These are phyloP conservation scores for Dendrolimus houi DNA, from an alignment of 2,888 invertebrate genomes.

Conservation along the genomic window DNA sequence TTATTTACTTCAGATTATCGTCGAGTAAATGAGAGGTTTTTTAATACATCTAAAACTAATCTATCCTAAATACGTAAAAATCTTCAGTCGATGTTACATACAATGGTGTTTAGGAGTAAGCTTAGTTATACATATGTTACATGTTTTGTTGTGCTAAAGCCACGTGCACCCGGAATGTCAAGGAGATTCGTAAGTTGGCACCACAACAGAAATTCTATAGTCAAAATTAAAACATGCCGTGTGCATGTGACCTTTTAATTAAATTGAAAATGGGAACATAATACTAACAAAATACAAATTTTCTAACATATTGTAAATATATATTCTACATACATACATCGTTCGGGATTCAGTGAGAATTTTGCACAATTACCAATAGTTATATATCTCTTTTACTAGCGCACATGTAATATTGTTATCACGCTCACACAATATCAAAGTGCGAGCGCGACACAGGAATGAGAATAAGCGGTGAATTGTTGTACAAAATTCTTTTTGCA, in stretches of 20 bases:
- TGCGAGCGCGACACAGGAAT: no score
- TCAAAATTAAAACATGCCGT: slow-evolving; percentile 34
- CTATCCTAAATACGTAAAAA: slow-evolving; percentile 63
- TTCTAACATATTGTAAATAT: slow-evolving; percentile 13
- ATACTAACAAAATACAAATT: slow-evolving; percentile 31
- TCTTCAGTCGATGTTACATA: slow-evolving; percentile 75
- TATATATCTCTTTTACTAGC: no score
- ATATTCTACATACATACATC: no score
- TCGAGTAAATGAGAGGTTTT: slow-evolving; percentile 27
- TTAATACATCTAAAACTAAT: slow-evolving; percentile 36
- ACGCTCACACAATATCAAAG: no score
- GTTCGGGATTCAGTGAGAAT: no score
- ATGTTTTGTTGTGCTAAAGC: slow-evolving; percentile 15
- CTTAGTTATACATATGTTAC: slow-evolving; percentile 28
- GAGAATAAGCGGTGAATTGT: no score
- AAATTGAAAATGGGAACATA: slow-evolving; percentile 36
- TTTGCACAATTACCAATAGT: no score
- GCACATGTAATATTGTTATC: no score
- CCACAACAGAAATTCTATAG: slow-evolving; percentile 13
- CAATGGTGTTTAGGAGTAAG: slow-evolving; percentile 65
- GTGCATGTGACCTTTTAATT: slow-evolving; percentile 29
- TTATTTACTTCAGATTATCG: slow-evolving; percentile 32
- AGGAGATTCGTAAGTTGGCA: slow-evolving; percentile 26
- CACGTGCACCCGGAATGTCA: slow-evolving; percentile 22
- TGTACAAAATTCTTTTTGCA: no score